Base-by-base conservation (phyloP, 2,888 invertebrate genomes). In the Kuschelorhynchus macadamiae region DNA sequence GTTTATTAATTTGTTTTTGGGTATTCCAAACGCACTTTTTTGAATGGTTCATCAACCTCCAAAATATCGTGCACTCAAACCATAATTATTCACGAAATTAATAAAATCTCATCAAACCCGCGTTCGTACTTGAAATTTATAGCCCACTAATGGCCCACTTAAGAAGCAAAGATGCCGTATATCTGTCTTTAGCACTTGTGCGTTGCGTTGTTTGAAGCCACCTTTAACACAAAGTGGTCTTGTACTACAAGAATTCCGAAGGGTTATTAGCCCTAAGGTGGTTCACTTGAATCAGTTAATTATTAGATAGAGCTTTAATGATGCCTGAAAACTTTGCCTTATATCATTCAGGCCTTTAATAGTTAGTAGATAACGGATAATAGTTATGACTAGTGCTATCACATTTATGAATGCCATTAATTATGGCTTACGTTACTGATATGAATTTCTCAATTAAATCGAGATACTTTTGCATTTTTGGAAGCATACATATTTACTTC, bases 151-250 rank as follows among this genome's bases (percentile, higher is more conserved):
- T 67, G 62, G 67, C 42, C 67, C 67, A 42, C 67, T 67, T 63
- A 62, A 67, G 42, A 36, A 44, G 60, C 57, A 67, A 63, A 62
- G 67, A 67, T 67, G 67, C 57, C 67, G 56, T 67, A 67, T 67
- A 67, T 67, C 67, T 67, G 56, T 67, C 67, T 46, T 14, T 62
- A 57, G 39, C 67, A 67, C 67, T 67, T 67, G 67, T 67, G 67
- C 61, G 11, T 61, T 59, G 25, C 50, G 39, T 66, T 49, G 50
- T 61, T 42, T 41, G 25, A 62, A 67, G 62, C 62, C 62, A 57
- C 56, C 67, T 57, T 67, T n/a, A n/a, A 56, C 49, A 25, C 52
- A 62, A 63, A 62, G 67, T 67, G 62, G 67, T 67, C 32, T 62
- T 67, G 67, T 67, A 57, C 33, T 57, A 62, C 52, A 62, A 8